Evolutionary conservation across 2,797 vertebrate species (phyloP), one percentile per base, ranked within the genome.

Genomic region (Gallirallus australis): DNA sequence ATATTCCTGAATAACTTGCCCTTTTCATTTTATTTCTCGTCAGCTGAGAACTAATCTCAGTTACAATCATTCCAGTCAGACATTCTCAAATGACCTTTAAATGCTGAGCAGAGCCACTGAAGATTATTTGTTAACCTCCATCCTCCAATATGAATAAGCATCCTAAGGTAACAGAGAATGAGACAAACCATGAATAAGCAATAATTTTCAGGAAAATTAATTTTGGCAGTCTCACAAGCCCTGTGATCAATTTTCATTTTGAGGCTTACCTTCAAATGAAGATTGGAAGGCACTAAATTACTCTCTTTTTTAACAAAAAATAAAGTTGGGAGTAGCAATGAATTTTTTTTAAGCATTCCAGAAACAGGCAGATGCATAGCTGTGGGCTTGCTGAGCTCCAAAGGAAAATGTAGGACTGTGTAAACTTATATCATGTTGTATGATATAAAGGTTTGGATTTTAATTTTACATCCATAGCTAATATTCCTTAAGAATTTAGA

Each of bases 11-110:
- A 24, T n/a, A 89, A 66, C 52, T 86, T 93, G 70, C 73, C 89
- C 87, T 91, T 96, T 95, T 90, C 35, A 53, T 86, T 91, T 90
- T 52, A 70, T 94, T 94, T 87, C 79, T 95, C 11, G 7, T 89
- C 82, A 78, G 35, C 47, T 91, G 80, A 84, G 76, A 66, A 63
- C 87, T 94, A 84, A 93, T 94, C 59, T 91, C 70, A 63, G 85
- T 83, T 91, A 83, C 69, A 94, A 10, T 79, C 63, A 72, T 93
- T 91, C 63, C 73, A 91, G 66, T 90, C 66, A 76, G 88, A 79
- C 54, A 50, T 66, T 95, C 82, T 86, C 53, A 84, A 89, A 75
- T 86, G 85, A 94, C 80, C 87, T 91, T 96, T 95, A 95, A 88
- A 83, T 79, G 52, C 66, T 64, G 66, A 80, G 50, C 25, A 93